Evolutionary conservation across 1,140 invertebrate genomes (phyloP).

Genomic region (Tyrophagus putrescentiae): DNA sequence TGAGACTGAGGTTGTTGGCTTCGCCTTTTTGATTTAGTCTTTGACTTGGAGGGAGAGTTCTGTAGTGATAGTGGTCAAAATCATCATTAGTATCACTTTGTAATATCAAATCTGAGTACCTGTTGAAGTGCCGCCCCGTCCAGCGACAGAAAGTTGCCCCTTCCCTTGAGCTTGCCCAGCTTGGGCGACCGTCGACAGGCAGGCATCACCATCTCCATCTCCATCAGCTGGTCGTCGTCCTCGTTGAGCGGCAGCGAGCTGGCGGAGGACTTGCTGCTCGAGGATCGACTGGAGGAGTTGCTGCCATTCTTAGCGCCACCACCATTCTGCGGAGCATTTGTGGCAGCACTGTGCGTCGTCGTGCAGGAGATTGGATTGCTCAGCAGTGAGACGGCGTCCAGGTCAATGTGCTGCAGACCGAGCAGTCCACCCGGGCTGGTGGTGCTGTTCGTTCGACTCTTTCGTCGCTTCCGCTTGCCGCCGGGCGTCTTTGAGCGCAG

Average conservation of each 20-base stretch:
- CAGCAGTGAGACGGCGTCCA: not conserved
- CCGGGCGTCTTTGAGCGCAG: constrained; percentile 18
- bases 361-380: too few species aligned
- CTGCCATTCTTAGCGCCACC: too few species aligned
- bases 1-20: too few species aligned
- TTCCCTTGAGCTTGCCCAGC: not conserved
- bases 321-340: too few species aligned
- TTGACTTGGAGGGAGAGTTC: not conserved
- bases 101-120: too few species aligned
- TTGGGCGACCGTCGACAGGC: not conserved
- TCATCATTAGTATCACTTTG: not conserved
- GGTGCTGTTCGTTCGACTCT: too few species aligned
- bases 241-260: too few species aligned
- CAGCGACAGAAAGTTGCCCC: not conserved
- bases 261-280: too few species aligned
- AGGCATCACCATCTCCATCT: not conserved
- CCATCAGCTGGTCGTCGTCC: not conserved
- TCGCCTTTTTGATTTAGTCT: not conserved
- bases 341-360: too few species aligned
- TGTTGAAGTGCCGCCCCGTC: too few species aligned
- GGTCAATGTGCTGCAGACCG: not conserved
- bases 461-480: not conserved
- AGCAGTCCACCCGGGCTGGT: too few species aligned
- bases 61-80: not conserved
- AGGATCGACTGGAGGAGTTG: too few species aligned